Percentiles rank a stretch among this genome's conserved stretches.
phyloP scores from a whole-genome alignment of 2,797 vertebrate species.

The Alfaro cultratus region DNA sequence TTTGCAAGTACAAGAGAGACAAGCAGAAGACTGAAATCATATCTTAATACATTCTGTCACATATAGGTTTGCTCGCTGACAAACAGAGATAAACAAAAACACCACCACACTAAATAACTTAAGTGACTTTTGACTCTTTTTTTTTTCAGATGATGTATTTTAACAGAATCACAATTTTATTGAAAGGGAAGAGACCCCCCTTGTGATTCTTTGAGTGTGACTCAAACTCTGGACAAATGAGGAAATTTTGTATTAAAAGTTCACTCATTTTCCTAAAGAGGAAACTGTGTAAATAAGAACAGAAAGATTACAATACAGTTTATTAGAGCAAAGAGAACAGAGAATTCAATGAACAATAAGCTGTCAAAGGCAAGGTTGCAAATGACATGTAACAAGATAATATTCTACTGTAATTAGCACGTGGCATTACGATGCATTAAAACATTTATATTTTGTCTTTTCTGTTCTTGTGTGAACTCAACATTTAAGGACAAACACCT shows the following conservation, averaged over 20 bases:
- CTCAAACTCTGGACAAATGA: not conserved
- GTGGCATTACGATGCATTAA: not conserved
- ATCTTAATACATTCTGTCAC: not conserved
- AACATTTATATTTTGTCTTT: not conserved
- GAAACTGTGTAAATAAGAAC: not conserved
- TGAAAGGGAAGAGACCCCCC: no score
- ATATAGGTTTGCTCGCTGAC: not conserved
- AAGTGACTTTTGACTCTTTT: not conserved
- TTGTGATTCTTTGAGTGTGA: not conserved
- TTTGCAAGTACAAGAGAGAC: not conserved
- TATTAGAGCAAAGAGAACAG: not conserved
- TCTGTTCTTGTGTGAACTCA: not conserved
- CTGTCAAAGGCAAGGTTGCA: not conserved
- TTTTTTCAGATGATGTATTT: not conserved
- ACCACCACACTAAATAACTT: not conserved
- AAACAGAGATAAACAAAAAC: not conserved
- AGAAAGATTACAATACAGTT: not conserved
- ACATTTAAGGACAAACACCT: not conserved
- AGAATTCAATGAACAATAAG: not conserved
- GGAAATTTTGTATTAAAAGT: not conserved
- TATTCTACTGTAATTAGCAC: not conserved
- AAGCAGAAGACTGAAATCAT: not conserved
- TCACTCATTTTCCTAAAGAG: not conserved
- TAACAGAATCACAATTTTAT: not conserved
- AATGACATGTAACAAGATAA: not conserved